A percentile compares a stretch with the other conserved stretches of the same genome.
These are phyloP conservation scores for Psammodynastes pulverulentus DNA, from an alignment of 2,113 vertebrate genomes.

Conservation along the genomic window DNA sequence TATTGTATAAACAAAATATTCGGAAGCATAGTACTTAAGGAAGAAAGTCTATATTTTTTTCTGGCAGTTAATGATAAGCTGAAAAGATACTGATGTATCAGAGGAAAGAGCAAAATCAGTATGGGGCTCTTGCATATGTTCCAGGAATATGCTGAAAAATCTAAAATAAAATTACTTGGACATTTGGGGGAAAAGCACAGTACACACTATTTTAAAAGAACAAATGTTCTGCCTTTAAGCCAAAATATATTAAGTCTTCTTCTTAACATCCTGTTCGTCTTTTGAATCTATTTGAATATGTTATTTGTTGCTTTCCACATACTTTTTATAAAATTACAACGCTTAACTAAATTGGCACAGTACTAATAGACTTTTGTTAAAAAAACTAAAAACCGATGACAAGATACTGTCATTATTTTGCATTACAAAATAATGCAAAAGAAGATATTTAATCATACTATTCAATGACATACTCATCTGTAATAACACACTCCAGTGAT, in stretches of 20 bases:
- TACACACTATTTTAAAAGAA: slow-evolving; percentile 46
- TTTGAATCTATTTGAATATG: slow-evolving; percentile 60
- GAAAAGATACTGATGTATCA: slow-evolving; percentile 1
- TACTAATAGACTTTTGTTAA: slow-evolving; percentile 54
- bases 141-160: slow-evolving; percentile 22
- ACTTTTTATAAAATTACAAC: slow-evolving; percentile 53
- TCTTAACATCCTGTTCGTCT: slow-evolving; percentile 54
- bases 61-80: not conserved
- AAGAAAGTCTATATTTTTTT: not conserved
- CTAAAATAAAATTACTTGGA: not conserved
- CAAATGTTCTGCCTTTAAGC: slow-evolving; percentile 45
- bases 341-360: slow-evolving; percentile 45
- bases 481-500: slow-evolving; percentile 46
- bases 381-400: slow-evolving; percentile 17
- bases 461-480: slow-evolving; percentile 40
- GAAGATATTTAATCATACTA: slow-evolving; percentile 49
- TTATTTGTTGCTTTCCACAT: slow-evolving; percentile 58
- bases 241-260: slow-evolving; percentile 53
- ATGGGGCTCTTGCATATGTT: slow-evolving; percentile 15
- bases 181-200: slow-evolving; percentile 22
- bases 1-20: slow-evolving; percentile 2
- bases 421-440: slow-evolving; percentile 28
- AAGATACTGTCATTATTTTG: no score
- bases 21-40: not conserved
- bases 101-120: not conserved